A percentile compares a stretch with the other conserved stretches of the same genome.
These are phyloP conservation scores for Eucera pruinosa DNA, from an alignment of 2,888 invertebrate genomes.

Conservation along the genomic window DNA sequence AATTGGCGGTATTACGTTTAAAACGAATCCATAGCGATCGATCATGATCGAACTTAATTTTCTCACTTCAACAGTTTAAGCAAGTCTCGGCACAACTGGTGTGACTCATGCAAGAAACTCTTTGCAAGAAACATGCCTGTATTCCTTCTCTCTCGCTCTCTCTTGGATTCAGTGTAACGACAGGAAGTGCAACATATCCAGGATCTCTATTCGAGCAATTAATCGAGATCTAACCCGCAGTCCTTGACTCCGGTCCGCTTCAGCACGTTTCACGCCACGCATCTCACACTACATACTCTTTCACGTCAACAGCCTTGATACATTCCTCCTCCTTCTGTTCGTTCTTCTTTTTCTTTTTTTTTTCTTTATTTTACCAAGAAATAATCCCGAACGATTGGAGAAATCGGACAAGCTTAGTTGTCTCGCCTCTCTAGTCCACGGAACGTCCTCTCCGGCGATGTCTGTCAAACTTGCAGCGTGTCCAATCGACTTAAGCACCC, in stretches of 20 bases:
- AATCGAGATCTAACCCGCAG: slow-evolving; percentile 16
- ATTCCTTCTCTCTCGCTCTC: too few species aligned
- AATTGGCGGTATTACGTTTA: too few species aligned
- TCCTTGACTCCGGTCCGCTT: slow-evolving; percentile 19
- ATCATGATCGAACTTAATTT: background rate
- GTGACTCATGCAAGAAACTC: slow-evolving; percentile 10
- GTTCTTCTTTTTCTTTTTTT: background rate
- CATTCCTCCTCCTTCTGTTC: background rate
- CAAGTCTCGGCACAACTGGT: background rate
- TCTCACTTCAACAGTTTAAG: background rate
- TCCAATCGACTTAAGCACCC: slow-evolving; percentile 61
- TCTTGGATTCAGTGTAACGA: slow-evolving; percentile 5
- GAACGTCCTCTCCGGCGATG: slow-evolving; percentile 13
- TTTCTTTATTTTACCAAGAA: background rate
- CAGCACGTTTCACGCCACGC: slow-evolving; percentile 11
- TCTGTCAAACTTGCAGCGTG: slow-evolving; percentile 36
- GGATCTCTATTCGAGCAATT: slow-evolving; percentile 19
- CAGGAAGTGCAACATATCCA: slow-evolving; percentile 21
- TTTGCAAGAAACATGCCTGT: background rate
- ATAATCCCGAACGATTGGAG: slow-evolving; percentile 46
- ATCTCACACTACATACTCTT: background rate
- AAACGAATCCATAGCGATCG: background rate
- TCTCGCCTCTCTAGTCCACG: background rate
- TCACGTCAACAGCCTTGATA: slow-evolving; percentile 21
- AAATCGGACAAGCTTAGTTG: slow-evolving; percentile 40